These are phyloP conservation scores for Synanthedon vespiformis DNA, from an alignment of 2,888 invertebrate species.

Conservation along the genomic window DNA sequence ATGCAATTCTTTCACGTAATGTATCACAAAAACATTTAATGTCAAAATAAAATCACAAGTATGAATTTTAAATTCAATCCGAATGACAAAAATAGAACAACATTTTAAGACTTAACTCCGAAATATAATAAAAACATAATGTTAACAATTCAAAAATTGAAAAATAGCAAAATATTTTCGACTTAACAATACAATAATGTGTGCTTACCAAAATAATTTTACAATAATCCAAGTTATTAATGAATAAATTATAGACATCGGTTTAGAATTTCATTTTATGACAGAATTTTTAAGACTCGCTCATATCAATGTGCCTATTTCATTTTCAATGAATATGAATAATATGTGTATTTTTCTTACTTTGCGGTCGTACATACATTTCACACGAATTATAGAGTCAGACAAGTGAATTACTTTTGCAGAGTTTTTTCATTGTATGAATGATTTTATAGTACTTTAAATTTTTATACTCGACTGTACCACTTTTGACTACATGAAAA, in stretches of 20 bases:
- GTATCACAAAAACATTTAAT: constrained; percentile 71
- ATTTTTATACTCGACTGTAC: too few relatives aligned
- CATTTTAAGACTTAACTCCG: constrained; percentile 14
- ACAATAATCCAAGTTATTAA: not conserved
- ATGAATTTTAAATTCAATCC: constrained; percentile 70
- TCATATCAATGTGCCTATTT: too few relatives aligned
- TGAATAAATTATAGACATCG: not conserved
- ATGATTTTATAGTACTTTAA: too few relatives aligned
- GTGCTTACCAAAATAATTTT: constrained; percentile 16
- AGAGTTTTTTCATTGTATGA: too few relatives aligned
- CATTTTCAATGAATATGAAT: too few relatives aligned
- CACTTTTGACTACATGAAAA: too few relatives aligned
- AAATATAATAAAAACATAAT: constrained; percentile 21
- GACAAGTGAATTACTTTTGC: too few relatives aligned
- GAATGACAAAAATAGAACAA: constrained; percentile 58
- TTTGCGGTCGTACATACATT: too few relatives aligned
- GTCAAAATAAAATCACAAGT: constrained; percentile 70
- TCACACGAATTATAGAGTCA: too few relatives aligned
- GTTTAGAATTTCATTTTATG: not conserved
- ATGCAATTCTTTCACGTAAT: constrained; percentile 56
- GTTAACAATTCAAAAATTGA: constrained; percentile 26
- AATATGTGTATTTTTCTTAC: too few relatives aligned
- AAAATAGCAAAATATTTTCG: constrained; percentile 20
- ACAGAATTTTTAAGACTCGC: too few relatives aligned
- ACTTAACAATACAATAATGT: constrained; percentile 18